A percentile compares a stretch with the other conserved stretches of the same genome.
Evolutionary conservation across 2,113 vertebrate genomes (phyloP).

Genomic region (Perccottus glenii): DNA sequence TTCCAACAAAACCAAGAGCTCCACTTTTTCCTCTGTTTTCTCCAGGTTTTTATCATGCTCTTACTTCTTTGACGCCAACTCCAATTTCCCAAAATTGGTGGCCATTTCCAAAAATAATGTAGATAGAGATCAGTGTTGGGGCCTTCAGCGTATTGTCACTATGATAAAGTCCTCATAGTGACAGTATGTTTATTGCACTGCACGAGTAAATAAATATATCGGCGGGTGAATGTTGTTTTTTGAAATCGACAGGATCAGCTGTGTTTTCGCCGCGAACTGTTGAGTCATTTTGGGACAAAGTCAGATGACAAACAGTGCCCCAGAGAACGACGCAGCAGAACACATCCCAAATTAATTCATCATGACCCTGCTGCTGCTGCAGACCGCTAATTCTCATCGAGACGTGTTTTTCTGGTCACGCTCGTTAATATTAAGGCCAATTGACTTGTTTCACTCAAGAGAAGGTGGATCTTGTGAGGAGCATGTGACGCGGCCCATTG

Average conservation of each 20-base stretch:
- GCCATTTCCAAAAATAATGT: too few relatives aligned
- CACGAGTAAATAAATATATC: background rate
- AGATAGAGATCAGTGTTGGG: too few relatives aligned
- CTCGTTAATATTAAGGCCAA: background rate
- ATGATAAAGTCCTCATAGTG: too few relatives aligned
- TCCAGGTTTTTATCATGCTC: too few relatives aligned
- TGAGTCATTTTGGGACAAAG: background rate
- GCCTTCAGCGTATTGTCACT: too few relatives aligned
- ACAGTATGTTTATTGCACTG: too few relatives aligned
- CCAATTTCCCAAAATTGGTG: too few relatives aligned
- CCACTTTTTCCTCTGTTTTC: too few relatives aligned
- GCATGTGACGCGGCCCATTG: constrained; percentile 5
- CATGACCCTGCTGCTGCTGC: background rate
- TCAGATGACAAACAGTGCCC: constrained; percentile 28
- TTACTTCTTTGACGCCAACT: too few relatives aligned
- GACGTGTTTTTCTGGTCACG: constrained; percentile 7
- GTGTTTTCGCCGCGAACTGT: background rate
- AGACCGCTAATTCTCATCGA: background rate
- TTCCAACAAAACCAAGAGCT: too few relatives aligned
- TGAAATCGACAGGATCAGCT: background rate
- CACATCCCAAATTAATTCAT: background rate
- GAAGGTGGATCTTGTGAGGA: constrained; percentile 7
- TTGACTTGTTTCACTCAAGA: background rate
- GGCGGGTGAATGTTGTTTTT: background rate
- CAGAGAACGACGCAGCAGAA: background rate